These are phyloP conservation scores for Dorcus hopei DNA, from an alignment of 2,888 invertebrate genomes.

Conservation along the genomic window DNA sequence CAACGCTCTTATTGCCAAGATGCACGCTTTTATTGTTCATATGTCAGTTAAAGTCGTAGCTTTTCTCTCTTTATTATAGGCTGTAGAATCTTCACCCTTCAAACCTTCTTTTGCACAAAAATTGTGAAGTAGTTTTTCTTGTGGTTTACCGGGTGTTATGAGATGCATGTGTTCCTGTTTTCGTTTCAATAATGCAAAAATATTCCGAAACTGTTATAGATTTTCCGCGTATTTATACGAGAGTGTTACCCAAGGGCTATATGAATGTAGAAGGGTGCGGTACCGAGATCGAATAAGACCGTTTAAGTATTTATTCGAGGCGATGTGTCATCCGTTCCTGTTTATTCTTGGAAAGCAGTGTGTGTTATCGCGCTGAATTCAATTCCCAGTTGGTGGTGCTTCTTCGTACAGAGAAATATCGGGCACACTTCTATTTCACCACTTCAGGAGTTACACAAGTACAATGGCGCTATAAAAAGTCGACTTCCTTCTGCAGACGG, in stretches of 20 bases:
- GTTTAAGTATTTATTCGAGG: constrained; percentile 24
- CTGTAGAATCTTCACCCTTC: too few relatives aligned
- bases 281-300: constrained; percentile 13
- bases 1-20: too few relatives aligned
- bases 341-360: constrained; percentile 21
- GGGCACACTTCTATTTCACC: not conserved
- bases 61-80: too few relatives aligned
- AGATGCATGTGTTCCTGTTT: too few relatives aligned
- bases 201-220: too few relatives aligned
- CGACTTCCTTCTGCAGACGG: too few relatives aligned
- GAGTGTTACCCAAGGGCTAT: constrained; percentile 13
- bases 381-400: constrained; percentile 17
- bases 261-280: constrained; percentile 6
- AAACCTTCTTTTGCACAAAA: too few relatives aligned
- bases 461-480: not conserved
- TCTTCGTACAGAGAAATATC: not conserved
- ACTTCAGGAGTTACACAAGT: not conserved
- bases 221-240: constrained; percentile 5
- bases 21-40: too few relatives aligned
- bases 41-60: too few relatives aligned
- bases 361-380: constrained; percentile 22
- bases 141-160: too few relatives aligned
- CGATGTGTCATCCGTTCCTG: constrained; percentile 22
- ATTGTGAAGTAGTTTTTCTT: too few relatives aligned
- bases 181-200: too few relatives aligned